Percentiles rank a stretch among this genome's conserved stretches.
phyloP scores from a whole-genome alignment of 2,888 invertebrate genomes.

The Sphaerophoria taeniata region DNA sequence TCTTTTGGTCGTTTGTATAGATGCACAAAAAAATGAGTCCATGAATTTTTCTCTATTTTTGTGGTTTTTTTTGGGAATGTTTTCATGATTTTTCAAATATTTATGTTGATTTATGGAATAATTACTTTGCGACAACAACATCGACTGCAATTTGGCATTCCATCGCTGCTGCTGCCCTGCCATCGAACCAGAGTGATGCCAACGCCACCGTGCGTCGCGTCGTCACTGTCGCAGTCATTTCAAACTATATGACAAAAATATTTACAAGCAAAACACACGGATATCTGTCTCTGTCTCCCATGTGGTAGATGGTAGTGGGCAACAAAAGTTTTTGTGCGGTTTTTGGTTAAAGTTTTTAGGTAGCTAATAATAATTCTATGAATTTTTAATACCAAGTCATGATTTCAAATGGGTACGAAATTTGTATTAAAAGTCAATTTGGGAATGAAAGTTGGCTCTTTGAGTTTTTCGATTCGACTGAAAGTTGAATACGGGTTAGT shows the following conservation, averaged over 20 bases:
- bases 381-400: slow-evolving; percentile 14
- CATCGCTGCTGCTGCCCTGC: neutral
- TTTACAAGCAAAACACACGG: slow-evolving; percentile 16
- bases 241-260: slow-evolving; percentile 19
- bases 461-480: neutral
- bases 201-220: neutral
- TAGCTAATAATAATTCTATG: slow-evolving; percentile 12
- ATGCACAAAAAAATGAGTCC: neutral
- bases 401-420: neutral
- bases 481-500: no score
- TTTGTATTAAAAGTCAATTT: slow-evolving; percentile 14
- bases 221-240: neutral
- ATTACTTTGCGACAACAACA: slow-evolving; percentile 48
- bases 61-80: slow-evolving; percentile 12
- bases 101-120: slow-evolving; percentile 69
- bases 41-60: neutral
- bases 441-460: neutral
- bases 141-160: slow-evolving; percentile 16
- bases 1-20: neutral
- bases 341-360: slow-evolving; percentile 3
- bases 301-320: no score
- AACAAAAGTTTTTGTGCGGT: neutral
- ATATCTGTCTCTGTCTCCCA: no score
- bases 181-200: neutral
- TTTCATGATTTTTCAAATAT: slow-evolving; percentile 54